Conservation (phyloP, 92 coral and sea anemone genomes). For the Palythoa heliodiscus region DNA sequence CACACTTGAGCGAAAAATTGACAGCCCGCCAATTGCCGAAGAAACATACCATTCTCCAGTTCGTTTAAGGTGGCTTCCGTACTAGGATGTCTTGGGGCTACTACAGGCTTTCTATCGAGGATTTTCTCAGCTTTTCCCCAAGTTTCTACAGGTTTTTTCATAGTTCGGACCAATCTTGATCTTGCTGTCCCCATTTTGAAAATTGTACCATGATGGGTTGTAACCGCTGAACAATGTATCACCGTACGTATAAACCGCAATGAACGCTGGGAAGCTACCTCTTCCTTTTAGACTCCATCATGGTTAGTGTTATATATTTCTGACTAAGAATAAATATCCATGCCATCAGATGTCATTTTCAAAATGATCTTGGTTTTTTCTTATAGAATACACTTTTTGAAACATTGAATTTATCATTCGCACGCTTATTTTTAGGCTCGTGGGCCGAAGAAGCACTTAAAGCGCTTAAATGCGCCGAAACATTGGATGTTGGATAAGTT, state of each 20-base stretch:
- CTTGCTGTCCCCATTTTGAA: slow-evolving; percentile 86
- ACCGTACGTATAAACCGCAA: slow-evolving; percentile 45
- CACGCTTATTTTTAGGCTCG: slow-evolving; percentile 95
- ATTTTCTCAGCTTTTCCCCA: slow-evolving; percentile 73
- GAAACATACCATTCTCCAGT: slow-evolving; percentile 50
- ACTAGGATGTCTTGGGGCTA: slow-evolving; percentile 89
- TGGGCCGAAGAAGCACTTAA: slow-evolving; percentile 99
- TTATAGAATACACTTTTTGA: not conserved
- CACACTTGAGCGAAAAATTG: no score
- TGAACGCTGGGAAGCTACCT: slow-evolving; percentile 65
- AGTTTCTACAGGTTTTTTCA: slow-evolving; percentile 77
- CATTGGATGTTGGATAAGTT: slow-evolving; percentile 99
- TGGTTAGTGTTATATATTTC: slow-evolving; percentile 67
- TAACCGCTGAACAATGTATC: slow-evolving; percentile 41
- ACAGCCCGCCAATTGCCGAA: not conserved
- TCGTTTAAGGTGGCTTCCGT: slow-evolving; percentile 65
- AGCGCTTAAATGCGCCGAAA: slow-evolving; percentile 99
- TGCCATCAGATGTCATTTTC: slow-evolving; percentile 42
- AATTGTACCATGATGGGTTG: slow-evolving; percentile 15
- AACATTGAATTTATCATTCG: slow-evolving; percentile 51
- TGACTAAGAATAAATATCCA: slow-evolving; percentile 33
- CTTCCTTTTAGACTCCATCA: slow-evolving; percentile 92
- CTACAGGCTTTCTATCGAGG: slow-evolving; percentile 76
- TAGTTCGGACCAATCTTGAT: slow-evolving; percentile 69
- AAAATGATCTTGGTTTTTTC: slow-evolving; percentile 4